A percentile compares a stretch with the other conserved stretches of the same genome.
phyloP scores from a whole-genome alignment of 2,888 invertebrate genomes.

The Gryllus longicercus region DNA sequence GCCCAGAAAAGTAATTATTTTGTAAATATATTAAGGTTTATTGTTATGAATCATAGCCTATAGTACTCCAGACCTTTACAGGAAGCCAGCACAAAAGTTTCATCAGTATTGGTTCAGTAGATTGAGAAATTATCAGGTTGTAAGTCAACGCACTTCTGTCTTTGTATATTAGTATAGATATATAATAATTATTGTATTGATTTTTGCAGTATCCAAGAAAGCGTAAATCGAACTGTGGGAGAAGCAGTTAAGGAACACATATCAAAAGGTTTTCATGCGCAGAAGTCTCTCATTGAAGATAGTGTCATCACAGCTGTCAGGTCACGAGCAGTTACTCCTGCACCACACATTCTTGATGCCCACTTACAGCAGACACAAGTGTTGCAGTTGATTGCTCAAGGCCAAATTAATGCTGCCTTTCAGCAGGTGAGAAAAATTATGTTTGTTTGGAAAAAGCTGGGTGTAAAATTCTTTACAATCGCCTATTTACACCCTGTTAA shows the following conservation, averaged over 20 bases:
- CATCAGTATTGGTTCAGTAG: too few species aligned
- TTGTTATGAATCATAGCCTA: too few species aligned
- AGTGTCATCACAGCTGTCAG: conserved; percentile 59
- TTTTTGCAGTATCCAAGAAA: conserved; percentile 51
- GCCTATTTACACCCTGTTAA: neutral
- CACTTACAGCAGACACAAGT: conserved; percentile 66
- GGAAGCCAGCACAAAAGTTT: too few species aligned
- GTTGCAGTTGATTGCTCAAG: conserved; percentile 62
- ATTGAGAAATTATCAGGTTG: too few species aligned
- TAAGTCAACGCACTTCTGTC: too few species aligned
- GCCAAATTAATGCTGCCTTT: conserved; percentile 83
- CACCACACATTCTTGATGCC: conserved; percentile 58
- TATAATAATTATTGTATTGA: conserved; percentile 35
- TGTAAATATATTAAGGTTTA: too few species aligned
- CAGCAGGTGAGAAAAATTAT: conserved; percentile 52
- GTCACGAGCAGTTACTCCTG: conserved; percentile 72
- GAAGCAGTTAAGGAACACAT: conserved; percentile 50
- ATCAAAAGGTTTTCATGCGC: conserved; percentile 54
- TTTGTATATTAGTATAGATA: neutral
- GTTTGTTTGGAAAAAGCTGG: neutral
- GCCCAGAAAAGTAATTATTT: neutral
- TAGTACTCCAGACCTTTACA: too few species aligned
- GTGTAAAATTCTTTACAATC: neutral
- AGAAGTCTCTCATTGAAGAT: conserved; percentile 58
- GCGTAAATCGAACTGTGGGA: conserved; percentile 41